phyloP scores from a whole-genome alignment of 2,888 invertebrate species.

The Nysson spinosus region DNA sequence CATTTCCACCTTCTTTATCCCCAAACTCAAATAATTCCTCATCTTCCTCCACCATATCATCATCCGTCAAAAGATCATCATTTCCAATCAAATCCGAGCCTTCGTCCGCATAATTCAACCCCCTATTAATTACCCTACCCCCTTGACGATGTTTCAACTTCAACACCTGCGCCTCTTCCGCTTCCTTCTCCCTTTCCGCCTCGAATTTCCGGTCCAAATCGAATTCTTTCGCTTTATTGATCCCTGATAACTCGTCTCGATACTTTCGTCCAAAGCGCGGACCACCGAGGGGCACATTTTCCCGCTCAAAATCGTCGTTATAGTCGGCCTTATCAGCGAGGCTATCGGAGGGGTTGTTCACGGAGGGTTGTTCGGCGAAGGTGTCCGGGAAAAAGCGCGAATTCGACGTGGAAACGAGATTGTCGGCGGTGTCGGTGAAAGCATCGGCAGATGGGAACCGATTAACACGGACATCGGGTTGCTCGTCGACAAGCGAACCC shows the following conservation, averaged over 20 bases:
- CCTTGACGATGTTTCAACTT: background rate
- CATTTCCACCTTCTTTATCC: background rate
- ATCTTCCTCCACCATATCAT: background rate
- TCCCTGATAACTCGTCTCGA: no score
- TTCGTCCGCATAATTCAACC: background rate
- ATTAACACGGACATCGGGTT: slow-evolving; percentile 3
- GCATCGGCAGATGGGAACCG: slow-evolving; percentile 8
- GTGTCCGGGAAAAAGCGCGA: slow-evolving; percentile 21
- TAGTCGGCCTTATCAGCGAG: no score
- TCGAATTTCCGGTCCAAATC: no score
- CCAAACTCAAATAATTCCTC: background rate
- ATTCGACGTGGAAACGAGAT: slow-evolving; percentile 14
- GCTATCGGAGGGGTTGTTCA: background rate
- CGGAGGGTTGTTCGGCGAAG: background rate
- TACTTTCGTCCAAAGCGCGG: no score
- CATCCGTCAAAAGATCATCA: background rate
- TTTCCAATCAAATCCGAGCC: background rate
- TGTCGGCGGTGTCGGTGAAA: slow-evolving; percentile 8
- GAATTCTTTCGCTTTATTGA: no score
- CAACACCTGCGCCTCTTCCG: no score
- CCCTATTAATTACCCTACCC: background rate
- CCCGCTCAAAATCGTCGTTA: no score
- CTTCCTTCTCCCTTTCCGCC: no score
- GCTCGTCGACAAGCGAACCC: background rate
- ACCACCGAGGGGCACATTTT: no score